Evolutionary conservation across 1,140 invertebrate genomes (phyloP).

Genomic region (Halesus radiatus): DNA sequence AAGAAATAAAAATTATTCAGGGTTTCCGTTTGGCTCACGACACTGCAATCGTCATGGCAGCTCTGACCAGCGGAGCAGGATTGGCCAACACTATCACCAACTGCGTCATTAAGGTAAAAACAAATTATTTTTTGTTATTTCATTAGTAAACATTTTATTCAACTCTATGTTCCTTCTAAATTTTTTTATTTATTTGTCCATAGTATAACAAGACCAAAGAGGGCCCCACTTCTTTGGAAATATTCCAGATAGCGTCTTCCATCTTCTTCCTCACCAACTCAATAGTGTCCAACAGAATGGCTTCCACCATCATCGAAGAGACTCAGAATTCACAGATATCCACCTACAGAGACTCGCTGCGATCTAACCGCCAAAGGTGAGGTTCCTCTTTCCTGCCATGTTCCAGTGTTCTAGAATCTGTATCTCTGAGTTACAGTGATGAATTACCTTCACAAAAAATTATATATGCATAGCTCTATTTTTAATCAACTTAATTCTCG

Average conservation of each 20-base stretch:
- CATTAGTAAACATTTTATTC: neutral
- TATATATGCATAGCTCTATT: too few relatives aligned
- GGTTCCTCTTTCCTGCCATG: neutral
- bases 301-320: conserved; percentile 61
- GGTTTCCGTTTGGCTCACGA: conserved; percentile 17
- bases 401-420: too few relatives aligned
- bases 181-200: conserved; percentile 55
- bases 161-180: neutral
- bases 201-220: conserved; percentile 57
- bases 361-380: conserved; percentile 54
- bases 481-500: too few relatives aligned
- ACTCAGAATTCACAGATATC: conserved; percentile 57
- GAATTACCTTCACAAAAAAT: too few relatives aligned
- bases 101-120: conserved; percentile 36
- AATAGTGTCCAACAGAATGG: conserved; percentile 61
- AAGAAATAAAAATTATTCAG: neutral
- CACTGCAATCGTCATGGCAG: conserved; percentile 17
- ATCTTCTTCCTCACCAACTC: conserved; percentile 64
- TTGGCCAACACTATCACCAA: conserved; percentile 38
- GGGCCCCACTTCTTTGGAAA: conserved; percentile 44
- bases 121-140: neutral
- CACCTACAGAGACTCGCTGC: conserved; percentile 39
- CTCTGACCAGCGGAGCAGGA: conserved; percentile 37
- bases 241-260: conserved; percentile 63
- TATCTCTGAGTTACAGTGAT: too few relatives aligned